phyloP scores from a whole-genome alignment of 2,888 invertebrate species.

The Diarsia rubi region DNA sequence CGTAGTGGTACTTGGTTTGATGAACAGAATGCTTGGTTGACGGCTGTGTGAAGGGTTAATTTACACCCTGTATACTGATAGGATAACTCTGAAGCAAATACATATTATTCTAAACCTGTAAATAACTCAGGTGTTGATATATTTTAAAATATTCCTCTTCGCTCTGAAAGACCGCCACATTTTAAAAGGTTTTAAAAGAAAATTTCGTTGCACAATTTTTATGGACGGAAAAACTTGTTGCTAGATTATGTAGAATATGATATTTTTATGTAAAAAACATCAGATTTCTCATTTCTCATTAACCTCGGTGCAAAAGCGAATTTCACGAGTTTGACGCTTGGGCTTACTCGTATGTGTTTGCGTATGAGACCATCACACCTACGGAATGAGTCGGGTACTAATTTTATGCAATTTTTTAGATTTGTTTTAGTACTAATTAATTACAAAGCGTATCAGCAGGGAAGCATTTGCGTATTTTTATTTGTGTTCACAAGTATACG shows the following conservation, averaged over 20 bases:
- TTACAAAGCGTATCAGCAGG: background rate
- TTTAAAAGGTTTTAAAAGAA: slow-evolving; percentile 32
- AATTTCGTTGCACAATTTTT: slow-evolving; percentile 30
- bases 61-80: too few relatives aligned
- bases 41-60: too few relatives aligned
- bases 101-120: too few relatives aligned
- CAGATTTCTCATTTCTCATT: slow-evolving; percentile 41
- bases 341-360: background rate
- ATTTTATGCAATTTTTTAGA: background rate
- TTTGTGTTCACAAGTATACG: background rate
- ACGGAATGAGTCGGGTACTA: background rate
- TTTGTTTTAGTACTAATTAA: background rate
- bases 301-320: slow-evolving; percentile 24
- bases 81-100: background rate
- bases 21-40: too few relatives aligned
- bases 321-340: background rate
- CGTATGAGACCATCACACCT: background rate
- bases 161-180: slow-evolving; percentile 24
- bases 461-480: background rate
- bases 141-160: slow-evolving; percentile 24
- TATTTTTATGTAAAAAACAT: slow-evolving; percentile 31
- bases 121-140: background rate
- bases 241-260: slow-evolving; percentile 21
- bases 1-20: too few relatives aligned
- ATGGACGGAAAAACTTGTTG: slow-evolving; percentile 40